phyloP scores from a whole-genome alignment of 2,797 vertebrate genomes.

The Gallirallus australis region DNA sequence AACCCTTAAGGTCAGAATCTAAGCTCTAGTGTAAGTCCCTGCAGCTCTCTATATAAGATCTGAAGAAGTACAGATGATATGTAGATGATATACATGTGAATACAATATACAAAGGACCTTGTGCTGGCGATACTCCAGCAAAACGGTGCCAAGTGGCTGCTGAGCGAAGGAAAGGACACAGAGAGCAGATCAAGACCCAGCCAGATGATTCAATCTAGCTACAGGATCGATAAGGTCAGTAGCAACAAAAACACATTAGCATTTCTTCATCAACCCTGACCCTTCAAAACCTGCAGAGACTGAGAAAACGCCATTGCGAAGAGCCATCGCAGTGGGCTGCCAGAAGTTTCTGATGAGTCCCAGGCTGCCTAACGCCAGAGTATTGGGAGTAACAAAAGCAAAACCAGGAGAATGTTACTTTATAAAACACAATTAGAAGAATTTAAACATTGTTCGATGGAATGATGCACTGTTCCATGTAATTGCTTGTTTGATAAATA shows the following conservation, averaged over 20 bases:
- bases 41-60: not conserved
- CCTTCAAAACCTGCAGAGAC: not conserved
- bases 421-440: constrained; percentile 23
- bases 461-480: not conserved
- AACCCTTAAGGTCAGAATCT: not conserved
- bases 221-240: not conserved
- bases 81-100: not conserved
- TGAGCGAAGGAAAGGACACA: not conserved
- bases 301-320: not conserved
- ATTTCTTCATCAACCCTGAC: not conserved
- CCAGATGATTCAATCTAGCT: not conserved
- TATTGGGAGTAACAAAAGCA: not conserved
- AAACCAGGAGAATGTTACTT: not conserved
- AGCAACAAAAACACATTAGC: not conserved
- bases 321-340: not conserved
- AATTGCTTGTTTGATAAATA: constrained; percentile 52
- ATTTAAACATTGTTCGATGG: constrained; percentile 22
- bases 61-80: not conserved
- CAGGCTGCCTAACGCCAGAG: not conserved
- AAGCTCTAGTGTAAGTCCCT: not conserved
- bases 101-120: not conserved
- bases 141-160: not conserved
- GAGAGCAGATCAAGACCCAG: not conserved
- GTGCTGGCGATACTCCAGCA: not conserved
- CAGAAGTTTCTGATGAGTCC: not conserved